phyloP scores from a whole-genome alignment of 2,888 invertebrate species.

The Odontocerum albicorne region DNA sequence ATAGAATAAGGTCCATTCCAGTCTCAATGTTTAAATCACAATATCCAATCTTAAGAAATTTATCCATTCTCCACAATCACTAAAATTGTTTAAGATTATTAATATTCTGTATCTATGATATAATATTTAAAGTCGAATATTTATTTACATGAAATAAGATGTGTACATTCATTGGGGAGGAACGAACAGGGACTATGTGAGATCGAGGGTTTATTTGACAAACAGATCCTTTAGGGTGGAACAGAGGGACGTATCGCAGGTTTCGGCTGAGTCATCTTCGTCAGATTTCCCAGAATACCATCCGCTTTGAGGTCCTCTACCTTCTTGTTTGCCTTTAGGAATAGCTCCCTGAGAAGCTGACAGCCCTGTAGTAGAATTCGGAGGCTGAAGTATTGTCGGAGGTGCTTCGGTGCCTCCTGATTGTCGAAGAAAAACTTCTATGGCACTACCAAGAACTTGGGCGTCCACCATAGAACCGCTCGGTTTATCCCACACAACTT shows the following conservation, averaged over 20 bases:
- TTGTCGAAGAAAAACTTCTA: slow-evolving; percentile 77
- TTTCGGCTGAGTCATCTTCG: slow-evolving; percentile 67
- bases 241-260: slow-evolving; percentile 80
- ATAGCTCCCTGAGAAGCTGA: slow-evolving; percentile 39
- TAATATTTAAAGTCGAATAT: background rate
- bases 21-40: slow-evolving; percentile 14
- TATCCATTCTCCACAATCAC: slow-evolving; percentile 4
- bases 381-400: slow-evolving; percentile 42
- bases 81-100: slow-evolving; percentile 3
- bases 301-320: slow-evolving; percentile 47
- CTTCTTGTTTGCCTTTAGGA: slow-evolving; percentile 37
- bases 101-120: background rate
- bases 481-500: slow-evolving; percentile 74
- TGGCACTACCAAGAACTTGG: slow-evolving; percentile 78
- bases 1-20: too few relatives aligned
- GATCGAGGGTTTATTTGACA: slow-evolving; percentile 78
- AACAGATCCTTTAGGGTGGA: slow-evolving; percentile 84
- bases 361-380: slow-evolving; percentile 37
- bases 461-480: slow-evolving; percentile 80
- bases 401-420: slow-evolving; percentile 54
- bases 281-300: slow-evolving; percentile 68
- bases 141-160: slow-evolving; percentile 11
- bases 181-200: slow-evolving; percentile 36
- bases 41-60: slow-evolving; percentile 4
- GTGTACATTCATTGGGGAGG: background rate